Evolutionary conservation across 2,113 vertebrate genomes (phyloP).

Genomic region (Delphinapterus leucas): DNA sequence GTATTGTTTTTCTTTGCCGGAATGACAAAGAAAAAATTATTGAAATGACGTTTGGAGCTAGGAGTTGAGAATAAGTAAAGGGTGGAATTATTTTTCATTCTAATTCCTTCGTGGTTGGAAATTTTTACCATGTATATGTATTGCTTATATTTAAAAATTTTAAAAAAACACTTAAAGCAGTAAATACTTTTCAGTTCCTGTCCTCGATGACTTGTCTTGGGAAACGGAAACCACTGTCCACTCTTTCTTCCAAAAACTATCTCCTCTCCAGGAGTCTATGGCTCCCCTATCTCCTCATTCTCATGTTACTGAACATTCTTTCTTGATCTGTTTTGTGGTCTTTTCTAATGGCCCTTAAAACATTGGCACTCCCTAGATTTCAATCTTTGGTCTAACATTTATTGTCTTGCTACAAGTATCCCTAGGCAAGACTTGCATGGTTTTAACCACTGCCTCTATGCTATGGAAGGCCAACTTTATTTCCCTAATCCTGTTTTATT

Average conservation of each 20-base stretch:
- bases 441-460: not conserved
- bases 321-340: not conserved
- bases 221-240: not conserved
- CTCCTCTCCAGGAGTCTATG: not conserved
- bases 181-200: not conserved
- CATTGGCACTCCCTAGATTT: not conserved
- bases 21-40: not conserved
- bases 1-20: not conserved
- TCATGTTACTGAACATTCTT: not conserved
- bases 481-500: not conserved
- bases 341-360: not conserved
- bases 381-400: not conserved
- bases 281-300: not conserved
- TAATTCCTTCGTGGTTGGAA: not conserved
- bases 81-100: not conserved
- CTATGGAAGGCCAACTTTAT: not conserved
- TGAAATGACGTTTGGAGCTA: not conserved
- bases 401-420: not conserved
- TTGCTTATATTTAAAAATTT: not conserved
- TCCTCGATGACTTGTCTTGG: not conserved
- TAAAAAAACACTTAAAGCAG: not conserved
- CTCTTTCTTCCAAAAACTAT: not conserved
- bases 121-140: not conserved
- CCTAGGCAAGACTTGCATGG: not conserved
- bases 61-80: not conserved